phyloP scores from a whole-genome alignment of 2,888 invertebrate species.

The Gerosis bhagava region DNA sequence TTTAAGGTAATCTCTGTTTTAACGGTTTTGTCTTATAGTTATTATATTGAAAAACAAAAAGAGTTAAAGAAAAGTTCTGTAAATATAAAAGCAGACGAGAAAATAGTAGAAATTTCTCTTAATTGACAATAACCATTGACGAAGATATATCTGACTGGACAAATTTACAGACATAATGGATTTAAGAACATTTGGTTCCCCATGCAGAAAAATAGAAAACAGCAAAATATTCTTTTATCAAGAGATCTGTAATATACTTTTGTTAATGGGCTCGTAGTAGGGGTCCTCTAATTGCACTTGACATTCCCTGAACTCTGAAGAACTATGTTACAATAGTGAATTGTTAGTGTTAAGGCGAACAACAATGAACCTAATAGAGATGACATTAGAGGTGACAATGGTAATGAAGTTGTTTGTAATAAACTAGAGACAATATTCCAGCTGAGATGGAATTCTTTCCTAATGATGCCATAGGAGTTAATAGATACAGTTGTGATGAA shows the following conservation, averaged over 20 bases:
- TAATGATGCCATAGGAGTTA: slow-evolving; percentile 33
- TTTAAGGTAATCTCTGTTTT: too few species aligned
- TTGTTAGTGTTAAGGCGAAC: slow-evolving; percentile 3
- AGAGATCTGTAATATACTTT: slow-evolving; percentile 18
- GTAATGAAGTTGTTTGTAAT: slow-evolving; percentile 2
- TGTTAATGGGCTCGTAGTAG: slow-evolving; percentile 20
- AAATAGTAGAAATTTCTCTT: too few species aligned
- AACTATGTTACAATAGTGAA: slow-evolving; percentile 34
- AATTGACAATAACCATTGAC: too few species aligned
- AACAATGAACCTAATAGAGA: slow-evolving; percentile 19
- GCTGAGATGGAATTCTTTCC: slow-evolving; percentile 32
- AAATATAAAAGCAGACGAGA: too few species aligned
- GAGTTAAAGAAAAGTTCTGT: too few species aligned
- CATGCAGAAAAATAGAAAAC: slow-evolving; percentile 17
- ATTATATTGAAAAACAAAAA: too few species aligned
- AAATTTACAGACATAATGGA: slow-evolving; percentile 8
- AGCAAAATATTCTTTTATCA: slow-evolving; percentile 12
- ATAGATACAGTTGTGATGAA: slow-evolving; percentile 32
- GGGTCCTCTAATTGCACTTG: slow-evolving; percentile 40
- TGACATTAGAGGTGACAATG: slow-evolving; percentile 8
- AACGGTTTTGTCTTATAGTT: too few species aligned
- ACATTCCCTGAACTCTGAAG: slow-evolving; percentile 43
- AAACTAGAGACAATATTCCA: slow-evolving; percentile 12
- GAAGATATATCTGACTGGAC: not conserved
- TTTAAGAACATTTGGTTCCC: slow-evolving; percentile 1